Conservation (phyloP, 1,140 invertebrate genomes). For the Neodiprion lecontei region DNA sequence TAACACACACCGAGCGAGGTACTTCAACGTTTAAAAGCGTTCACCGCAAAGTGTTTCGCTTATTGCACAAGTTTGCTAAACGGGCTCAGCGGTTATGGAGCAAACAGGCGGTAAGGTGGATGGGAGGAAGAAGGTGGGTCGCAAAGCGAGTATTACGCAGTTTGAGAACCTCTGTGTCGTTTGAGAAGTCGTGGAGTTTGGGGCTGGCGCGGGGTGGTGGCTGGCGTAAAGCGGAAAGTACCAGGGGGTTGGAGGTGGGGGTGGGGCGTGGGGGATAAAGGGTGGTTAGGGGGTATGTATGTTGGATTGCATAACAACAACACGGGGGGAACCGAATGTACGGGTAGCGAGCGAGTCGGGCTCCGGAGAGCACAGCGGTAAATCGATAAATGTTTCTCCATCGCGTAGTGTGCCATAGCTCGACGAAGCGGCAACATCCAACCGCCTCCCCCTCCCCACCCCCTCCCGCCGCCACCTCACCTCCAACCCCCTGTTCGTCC, state of each 20-base stretch:
- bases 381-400: constrained; percentile 15
- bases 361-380: not conserved
- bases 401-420: not conserved
- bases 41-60: too few relatives aligned
- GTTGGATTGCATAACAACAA: constrained; percentile 17
- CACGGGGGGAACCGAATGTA: not conserved
- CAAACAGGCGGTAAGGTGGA: too few relatives aligned
- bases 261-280: not conserved
- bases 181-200: too few relatives aligned
- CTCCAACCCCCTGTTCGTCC: not conserved
- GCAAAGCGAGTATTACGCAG: not conserved
- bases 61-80: too few relatives aligned
- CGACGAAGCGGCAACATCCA: not conserved
- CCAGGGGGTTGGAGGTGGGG: not conserved
- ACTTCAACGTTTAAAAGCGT: too few relatives aligned
- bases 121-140: too few relatives aligned
- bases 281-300: not conserved
- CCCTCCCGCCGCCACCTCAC: not conserved
- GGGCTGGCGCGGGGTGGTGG: not conserved
- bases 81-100: too few relatives aligned
- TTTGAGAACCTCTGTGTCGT: not conserved
- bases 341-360: not conserved
- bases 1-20: too few relatives aligned
- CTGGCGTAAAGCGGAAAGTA: not conserved
- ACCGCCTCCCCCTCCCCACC: not conserved